Base-by-base conservation (phyloP, 2,797 vertebrate genomes). In the Tragopan temminckii region DNA sequence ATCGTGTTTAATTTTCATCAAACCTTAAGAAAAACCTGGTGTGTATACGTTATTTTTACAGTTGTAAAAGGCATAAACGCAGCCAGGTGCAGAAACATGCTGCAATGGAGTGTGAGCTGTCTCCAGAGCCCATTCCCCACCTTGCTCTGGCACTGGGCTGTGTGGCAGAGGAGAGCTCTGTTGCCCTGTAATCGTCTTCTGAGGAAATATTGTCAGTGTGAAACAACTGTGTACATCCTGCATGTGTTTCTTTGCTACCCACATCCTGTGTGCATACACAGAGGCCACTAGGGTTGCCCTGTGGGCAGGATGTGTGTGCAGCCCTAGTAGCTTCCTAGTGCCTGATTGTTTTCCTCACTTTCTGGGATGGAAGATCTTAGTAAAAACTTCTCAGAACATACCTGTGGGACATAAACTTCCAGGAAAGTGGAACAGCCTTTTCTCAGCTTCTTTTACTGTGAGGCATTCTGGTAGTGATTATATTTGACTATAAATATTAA, bases 181-280 rank as follows among this genome's bases (percentile, higher is more conserved):
- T 11, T 5, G 5, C 11, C 0, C 0, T 0, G 1, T 2, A 7
- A 3, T 1, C 19, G 24, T 55, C 33, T 4, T 2, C 31, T 0
- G 2, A 35, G 72, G 40, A 20, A 23, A 21, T 43, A 4, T 1
- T 1, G 0, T 35, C 7, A 16, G 3, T 2, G 13, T 17, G 57
- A 10, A 35, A 6, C 0, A 7, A 58, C 58, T 38, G 35, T 0
- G 1, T 2, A 5, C 46, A 11, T 8, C 61, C 67, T 11, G 36
- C 2, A 0, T 0, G 11, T 3, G 24, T 16, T 50, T 35, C 66
- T 14, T 19, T 2, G 0, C 69, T 55, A 3, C 62, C 46, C 62
- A 3, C 38, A 23, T 36, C 85, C 79, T 23, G 33, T 8, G 35
- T 1, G 2, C 4, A 0, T 15, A 3, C 62, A 3, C 13, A 0